Evolutionary conservation across 2,797 vertebrate species (phyloP).

Genomic region (Atherinosoma microstoma): DNA sequence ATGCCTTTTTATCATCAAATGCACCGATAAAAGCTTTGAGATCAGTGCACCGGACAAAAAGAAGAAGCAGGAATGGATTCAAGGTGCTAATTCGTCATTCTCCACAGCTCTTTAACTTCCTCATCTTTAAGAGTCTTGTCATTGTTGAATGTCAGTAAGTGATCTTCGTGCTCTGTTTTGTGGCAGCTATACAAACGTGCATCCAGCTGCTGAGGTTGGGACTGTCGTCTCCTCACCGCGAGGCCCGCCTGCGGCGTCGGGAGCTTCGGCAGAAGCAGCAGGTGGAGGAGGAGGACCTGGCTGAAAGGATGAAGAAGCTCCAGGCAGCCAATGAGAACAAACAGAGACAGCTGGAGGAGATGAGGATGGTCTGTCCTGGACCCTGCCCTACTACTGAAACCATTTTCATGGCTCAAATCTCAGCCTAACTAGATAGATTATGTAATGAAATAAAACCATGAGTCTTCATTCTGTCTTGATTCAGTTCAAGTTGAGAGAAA

Average conservation of each 20-base stretch:
- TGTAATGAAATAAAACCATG: not conserved
- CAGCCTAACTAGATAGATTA: not conserved
- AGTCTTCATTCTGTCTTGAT: too few relatives aligned
- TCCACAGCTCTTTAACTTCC: not conserved
- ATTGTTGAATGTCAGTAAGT: not conserved
- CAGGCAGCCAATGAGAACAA: slow-evolving; percentile 91
- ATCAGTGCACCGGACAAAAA: slow-evolving; percentile 96
- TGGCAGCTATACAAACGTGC: slow-evolving; percentile 89
- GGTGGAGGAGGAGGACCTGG: slow-evolving; percentile 88
- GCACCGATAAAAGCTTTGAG: slow-evolving; percentile 92
- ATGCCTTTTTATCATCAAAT: slow-evolving; percentile 94
- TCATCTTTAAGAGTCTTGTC: not conserved
- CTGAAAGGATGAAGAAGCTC: slow-evolving; percentile 90
- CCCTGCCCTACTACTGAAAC: not conserved
- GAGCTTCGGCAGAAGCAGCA: slow-evolving; percentile 88
- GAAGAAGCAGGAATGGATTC: slow-evolving; percentile 98
- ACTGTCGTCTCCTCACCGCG: slow-evolving; percentile 88
- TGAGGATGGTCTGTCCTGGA: slow-evolving; percentile 86
- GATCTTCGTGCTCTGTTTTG: not conserved
- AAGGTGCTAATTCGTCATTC: slow-evolving; percentile 81
- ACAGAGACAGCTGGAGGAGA: slow-evolving; percentile 89
- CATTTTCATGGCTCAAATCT: not conserved
- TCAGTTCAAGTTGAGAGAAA: not conserved
- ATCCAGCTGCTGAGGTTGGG: slow-evolving; percentile 86
- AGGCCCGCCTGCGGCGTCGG: slow-evolving; percentile 88